Conservation (phyloP, 2,888 invertebrate genomes). For the Lucinisca nassula region DNA sequence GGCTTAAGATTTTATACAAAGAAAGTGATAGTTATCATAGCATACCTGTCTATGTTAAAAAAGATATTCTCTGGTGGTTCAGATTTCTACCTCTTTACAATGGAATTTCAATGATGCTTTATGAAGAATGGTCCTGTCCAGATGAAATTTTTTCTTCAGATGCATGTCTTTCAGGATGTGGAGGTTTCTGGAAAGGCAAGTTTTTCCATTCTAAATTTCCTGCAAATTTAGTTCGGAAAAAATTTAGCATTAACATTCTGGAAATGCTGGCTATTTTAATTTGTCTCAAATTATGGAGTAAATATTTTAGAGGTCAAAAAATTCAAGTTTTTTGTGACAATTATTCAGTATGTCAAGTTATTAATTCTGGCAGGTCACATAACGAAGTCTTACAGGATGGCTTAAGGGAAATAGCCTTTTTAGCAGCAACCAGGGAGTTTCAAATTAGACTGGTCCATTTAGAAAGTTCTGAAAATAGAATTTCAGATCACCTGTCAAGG, state of each 20-base stretch:
- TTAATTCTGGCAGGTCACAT: conserved; percentile 24
- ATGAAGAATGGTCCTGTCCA: conserved; percentile 7
- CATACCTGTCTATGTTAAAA: conserved; percentile 16
- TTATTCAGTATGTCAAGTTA: not conserved
- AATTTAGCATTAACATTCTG: conserved; percentile 15
- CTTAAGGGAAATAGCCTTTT: conserved; percentile 28
- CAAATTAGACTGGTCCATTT: conserved; percentile 12
- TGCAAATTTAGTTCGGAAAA: not conserved
- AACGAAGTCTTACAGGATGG: conserved; percentile 20
- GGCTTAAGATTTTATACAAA: not conserved
- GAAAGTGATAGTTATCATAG: not conserved
- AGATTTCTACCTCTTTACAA: conserved; percentile 19
- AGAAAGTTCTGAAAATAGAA: not conserved
- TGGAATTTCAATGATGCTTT: conserved; percentile 18
- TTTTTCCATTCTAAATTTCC: conserved; percentile 28
- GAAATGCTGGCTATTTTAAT: conserved; percentile 31
- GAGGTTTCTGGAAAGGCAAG: conserved; percentile 11
- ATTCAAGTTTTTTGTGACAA: conserved; percentile 22
- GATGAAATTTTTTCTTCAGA: conserved; percentile 8
- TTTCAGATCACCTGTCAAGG: conserved; percentile 10
- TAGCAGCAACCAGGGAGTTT: conserved; percentile 21
- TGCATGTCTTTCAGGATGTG: conserved; percentile 27
- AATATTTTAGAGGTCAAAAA: not conserved
- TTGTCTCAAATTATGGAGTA: conserved; percentile 26
- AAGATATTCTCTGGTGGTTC: conserved; percentile 27